A percentile compares a stretch with the other conserved stretches of the same genome.
Evolutionary conservation across 2,113 vertebrate genomes (phyloP).

Genomic region (Prietella phreatophila): DNA sequence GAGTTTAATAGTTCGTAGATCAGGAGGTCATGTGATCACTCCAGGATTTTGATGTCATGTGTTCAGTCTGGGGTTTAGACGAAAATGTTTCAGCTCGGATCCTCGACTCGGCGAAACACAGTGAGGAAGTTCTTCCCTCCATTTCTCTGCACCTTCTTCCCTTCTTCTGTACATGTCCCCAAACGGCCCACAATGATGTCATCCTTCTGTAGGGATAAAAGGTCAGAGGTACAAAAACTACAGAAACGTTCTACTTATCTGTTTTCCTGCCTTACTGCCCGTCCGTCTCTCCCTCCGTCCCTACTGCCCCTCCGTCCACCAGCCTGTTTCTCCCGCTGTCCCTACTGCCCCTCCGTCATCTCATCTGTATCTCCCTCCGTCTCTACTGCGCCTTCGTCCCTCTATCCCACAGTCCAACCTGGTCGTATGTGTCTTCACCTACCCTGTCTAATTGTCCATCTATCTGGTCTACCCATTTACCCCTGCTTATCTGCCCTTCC

Average conservation of each 20-base stretch:
- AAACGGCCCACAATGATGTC: conserved; percentile 79
- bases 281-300: no score
- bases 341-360: no score
- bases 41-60: not conserved
- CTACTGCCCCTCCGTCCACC: no score
- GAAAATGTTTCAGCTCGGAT: conserved; percentile 43
- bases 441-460: no score
- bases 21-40: not conserved
- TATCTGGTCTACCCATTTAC: no score
- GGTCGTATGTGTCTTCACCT: no score
- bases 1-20: not conserved
- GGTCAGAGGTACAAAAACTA: not conserved
- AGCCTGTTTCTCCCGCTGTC: no score
- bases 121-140: conserved; percentile 84
- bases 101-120: conserved; percentile 79
- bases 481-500: no score
- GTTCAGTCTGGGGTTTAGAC: not conserved
- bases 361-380: no score
- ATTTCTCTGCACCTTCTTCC: conserved; percentile 87
- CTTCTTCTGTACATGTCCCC: conserved; percentile 86
- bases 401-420: no score
- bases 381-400: no score
- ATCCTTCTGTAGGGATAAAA: conserved; percentile 64
- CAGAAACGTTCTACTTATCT: not conserved
- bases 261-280: not conserved